phyloP scores from a whole-genome alignment of 2,113 vertebrate species.

The Myiopsitta monachus region DNA sequence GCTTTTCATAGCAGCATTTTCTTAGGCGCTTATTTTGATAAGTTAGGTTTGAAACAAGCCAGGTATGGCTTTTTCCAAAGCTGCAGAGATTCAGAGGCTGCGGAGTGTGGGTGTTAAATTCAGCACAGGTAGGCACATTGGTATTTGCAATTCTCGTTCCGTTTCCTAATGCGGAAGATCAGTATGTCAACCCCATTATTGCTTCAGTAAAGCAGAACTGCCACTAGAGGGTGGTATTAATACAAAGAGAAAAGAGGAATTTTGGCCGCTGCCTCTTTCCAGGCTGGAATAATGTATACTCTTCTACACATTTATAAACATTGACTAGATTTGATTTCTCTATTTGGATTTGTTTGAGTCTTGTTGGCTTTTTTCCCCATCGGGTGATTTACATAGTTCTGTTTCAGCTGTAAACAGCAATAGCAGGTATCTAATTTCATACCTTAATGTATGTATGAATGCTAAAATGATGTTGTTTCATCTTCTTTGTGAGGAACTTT shows the following conservation, averaged over 20 bases:
- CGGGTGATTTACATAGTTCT: not conserved
- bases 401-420: conserved; percentile 21
- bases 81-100: not conserved
- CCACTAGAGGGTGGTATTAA: conserved; percentile 55
- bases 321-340: not conserved
- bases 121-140: not conserved
- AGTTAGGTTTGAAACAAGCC: not conserved
- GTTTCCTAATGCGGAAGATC: not conserved
- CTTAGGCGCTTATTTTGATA: not conserved
- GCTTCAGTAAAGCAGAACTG: not conserved
- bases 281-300: not conserved
- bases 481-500: not conserved
- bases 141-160: not conserved
- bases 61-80: not conserved
- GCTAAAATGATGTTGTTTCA: not conserved
- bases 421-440: not conserved
- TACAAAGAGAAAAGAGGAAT: not conserved
- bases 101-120: not conserved
- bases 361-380: not conserved
- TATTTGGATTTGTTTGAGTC: not conserved
- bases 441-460: not conserved
- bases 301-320: not conserved
- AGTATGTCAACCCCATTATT: not conserved
- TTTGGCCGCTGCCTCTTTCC: not conserved
- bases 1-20: not conserved